Conservation (phyloP, 1,140 invertebrate genomes). For the Drosophila busckii region DNA sequence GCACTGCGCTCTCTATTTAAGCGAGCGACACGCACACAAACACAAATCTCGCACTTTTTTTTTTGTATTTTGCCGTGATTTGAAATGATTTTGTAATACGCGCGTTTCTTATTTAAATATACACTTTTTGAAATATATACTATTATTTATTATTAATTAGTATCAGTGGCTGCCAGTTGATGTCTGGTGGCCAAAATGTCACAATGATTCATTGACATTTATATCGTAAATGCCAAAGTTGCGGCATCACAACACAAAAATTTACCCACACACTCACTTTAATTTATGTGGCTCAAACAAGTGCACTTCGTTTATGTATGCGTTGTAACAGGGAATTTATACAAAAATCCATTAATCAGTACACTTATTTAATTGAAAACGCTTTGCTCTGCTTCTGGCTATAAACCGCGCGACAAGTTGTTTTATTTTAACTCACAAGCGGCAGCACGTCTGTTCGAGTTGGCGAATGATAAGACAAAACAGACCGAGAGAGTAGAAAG, state of each 20-base stretch:
- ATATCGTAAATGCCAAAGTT: constrained; percentile 38
- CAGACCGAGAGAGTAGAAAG: too few species aligned
- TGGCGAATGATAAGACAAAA: too few species aligned
- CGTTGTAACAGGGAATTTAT: constrained; percentile 36
- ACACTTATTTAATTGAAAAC: too few species aligned
- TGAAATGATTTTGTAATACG: constrained; percentile 74
- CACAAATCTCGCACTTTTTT: constrained; percentile 65
- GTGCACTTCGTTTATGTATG: constrained; percentile 19
- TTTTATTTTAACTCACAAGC: too few species aligned
- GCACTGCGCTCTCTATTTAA: constrained; percentile 52
- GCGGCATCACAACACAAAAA: constrained; percentile 35
- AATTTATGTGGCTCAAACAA: constrained; percentile 28
- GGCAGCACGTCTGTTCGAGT: too few species aligned
- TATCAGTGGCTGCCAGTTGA: constrained; percentile 18
- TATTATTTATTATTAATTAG: constrained; percentile 6
- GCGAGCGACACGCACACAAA: constrained; percentile 28
- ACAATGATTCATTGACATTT: constrained; percentile 58
- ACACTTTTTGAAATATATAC: background rate
- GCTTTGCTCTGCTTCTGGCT: too few species aligned
- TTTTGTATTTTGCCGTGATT: constrained; percentile 71
- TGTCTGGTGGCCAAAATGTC: constrained; percentile 8
- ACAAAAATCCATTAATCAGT: too few species aligned
- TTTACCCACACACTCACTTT: constrained; percentile 48
- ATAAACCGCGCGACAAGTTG: too few species aligned
- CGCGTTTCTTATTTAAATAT: constrained; percentile 56